Conservation (phyloP, 2,113 vertebrate species). For the Apteryx owenii region DNA sequence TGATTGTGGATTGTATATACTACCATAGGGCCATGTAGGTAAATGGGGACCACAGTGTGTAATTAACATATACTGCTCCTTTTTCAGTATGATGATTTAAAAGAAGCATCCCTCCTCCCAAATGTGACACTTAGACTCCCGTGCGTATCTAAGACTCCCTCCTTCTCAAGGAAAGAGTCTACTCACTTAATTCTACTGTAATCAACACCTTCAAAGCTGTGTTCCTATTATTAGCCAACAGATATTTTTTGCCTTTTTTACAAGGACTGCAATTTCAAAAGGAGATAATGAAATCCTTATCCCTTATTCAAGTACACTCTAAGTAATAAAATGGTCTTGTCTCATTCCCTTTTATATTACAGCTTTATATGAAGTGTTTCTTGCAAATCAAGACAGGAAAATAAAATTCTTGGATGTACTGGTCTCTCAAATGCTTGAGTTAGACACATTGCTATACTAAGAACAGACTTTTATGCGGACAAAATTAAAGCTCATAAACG, state of each 20-base stretch:
- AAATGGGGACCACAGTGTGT: not conserved
- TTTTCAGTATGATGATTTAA: not conserved
- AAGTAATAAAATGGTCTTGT: not conserved
- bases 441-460: not conserved
- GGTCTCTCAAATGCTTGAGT: not conserved
- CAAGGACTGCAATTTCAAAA: not conserved
- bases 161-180: not conserved
- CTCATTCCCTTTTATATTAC: not conserved
- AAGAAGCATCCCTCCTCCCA: not conserved
- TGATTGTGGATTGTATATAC: not conserved
- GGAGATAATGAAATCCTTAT: not conserved
- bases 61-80: not conserved
- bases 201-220: not conserved
- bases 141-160: too few species aligned
- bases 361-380: not conserved
- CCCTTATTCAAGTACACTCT: not conserved
- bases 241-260: not conserved
- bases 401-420: not conserved
- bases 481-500: not conserved
- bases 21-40: not conserved
- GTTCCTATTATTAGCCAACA: not conserved
- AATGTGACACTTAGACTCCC: not conserved
- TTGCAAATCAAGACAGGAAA: not conserved
- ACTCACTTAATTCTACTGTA: not conserved
- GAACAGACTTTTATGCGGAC: slow-evolving; percentile 9